Evolutionary conservation across 2,113 vertebrate species (phyloP), one percentile per base, ranked within the genome.

Genomic region (Dascyllus trimaculatus): DNA sequence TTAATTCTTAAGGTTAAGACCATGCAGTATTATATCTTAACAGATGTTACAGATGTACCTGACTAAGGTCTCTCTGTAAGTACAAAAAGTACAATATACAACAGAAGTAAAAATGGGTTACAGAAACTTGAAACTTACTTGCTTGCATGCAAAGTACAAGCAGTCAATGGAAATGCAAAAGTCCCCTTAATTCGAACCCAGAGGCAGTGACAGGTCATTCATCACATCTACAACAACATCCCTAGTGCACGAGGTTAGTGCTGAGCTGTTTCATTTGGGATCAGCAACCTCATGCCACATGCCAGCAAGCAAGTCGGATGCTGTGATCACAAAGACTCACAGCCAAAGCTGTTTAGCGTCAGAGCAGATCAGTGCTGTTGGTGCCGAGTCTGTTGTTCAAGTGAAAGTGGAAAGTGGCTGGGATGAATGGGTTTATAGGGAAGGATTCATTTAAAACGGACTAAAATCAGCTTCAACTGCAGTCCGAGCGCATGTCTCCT

Each of bases 231-330:
- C 22, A 21, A 15, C 67, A 19, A 1, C 45, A 40, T 22, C 66
- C 71, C 38, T 1, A 32, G 61, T 52, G 70, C 58, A 43, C 40
- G 13, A 51, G 60, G 1, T 21, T 22, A n/a, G 22, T 48, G 79
- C 75, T 70, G 75, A 82, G 71, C 63, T 58, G 15, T 58, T 71
- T 65, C 21, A 22, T 69, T 60, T 49, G 21, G 70, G 68, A 49
- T 59, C 69, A 56, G 25, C 59, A 46, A 53, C 43, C 53, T 77
- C 54, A 49, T 49, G 18, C 18, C 13, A 17, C 66, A 58, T 61
- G 54, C 13, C 71, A 70, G 58, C 29, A 43, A 5, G 65, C 57
- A 29, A n/a, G 65, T 24, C 24, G 26, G 65, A 46, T 21, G 5
- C 18, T 60, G 45, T 1, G 13, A 57, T 48, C 56, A 40, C 35